Evolutionary conservation across 2,113 vertebrate genomes (phyloP).

Genomic region (Haplochromis burtoni): DNA sequence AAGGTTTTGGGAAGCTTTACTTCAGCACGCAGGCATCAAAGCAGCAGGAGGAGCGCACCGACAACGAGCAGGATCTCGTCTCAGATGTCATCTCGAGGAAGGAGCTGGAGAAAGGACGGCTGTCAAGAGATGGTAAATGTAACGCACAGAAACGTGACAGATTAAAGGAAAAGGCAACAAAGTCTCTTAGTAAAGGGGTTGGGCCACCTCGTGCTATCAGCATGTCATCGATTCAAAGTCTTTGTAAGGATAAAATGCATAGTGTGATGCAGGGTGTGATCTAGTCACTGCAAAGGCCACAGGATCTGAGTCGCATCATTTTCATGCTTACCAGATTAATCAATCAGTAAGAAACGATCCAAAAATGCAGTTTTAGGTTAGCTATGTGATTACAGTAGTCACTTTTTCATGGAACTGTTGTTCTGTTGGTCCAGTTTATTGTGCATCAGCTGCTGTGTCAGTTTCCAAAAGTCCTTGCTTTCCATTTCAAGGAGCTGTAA

Average conservation of each 20-base stretch:
- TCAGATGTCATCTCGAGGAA: constrained; percentile 88
- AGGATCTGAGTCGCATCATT: neutral
- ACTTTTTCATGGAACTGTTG: neutral
- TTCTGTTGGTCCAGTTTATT: neutral
- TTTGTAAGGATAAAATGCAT: neutral
- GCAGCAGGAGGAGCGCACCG: constrained; percentile 75
- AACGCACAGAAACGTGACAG: neutral
- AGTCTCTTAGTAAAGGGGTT: neutral
- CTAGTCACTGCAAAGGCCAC: neutral
- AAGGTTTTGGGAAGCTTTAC: constrained; percentile 93
- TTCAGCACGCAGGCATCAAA: constrained; percentile 70
- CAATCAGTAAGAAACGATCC: neutral
- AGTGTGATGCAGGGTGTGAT: neutral
- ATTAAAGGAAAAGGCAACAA: neutral
- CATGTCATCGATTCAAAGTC: neutral
- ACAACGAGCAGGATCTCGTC: constrained; percentile 77
- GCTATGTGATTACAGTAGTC: neutral
- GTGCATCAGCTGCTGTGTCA: neutral
- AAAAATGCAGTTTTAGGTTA: neutral
- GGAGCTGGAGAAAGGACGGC: constrained; percentile 85
- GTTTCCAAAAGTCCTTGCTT: neutral
- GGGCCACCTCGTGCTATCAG: neutral
- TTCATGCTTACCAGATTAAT: neutral
- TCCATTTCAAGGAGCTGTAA: neutral
- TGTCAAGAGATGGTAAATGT: constrained; percentile 86